A percentile compares a stretch with the other conserved stretches of the same genome.
Conservation (phyloP, 2,888 invertebrate species). For the Drosophila silvestris region DNA sequence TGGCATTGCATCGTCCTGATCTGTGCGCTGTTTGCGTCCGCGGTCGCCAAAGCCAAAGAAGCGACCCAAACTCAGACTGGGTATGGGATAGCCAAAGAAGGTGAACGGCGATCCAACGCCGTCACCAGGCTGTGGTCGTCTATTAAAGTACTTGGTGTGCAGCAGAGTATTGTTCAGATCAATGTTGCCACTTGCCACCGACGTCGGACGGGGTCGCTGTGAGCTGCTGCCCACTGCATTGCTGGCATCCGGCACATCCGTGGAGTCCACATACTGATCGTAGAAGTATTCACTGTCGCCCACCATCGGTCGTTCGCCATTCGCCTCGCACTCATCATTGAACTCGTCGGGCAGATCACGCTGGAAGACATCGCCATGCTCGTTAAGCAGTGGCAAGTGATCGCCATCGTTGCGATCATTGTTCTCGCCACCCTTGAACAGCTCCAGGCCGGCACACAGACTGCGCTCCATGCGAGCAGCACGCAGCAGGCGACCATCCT, state of each 20-base stretch:
- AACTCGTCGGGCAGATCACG: conserved; percentile 86
- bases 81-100: conserved; percentile 93
- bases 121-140: conserved; percentile 67
- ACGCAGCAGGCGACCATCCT: conserved; percentile 91
- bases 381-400: conserved; percentile 88
- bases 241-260: conserved; percentile 85
- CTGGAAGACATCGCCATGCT: conserved; percentile 90
- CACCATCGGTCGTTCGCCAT: conserved; percentile 88
- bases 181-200: conserved; percentile 87
- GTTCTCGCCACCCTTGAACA: conserved; percentile 53
- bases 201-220: conserved; percentile 79
- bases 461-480: conserved; percentile 90
- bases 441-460: conserved; percentile 87
- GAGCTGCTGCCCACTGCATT: conserved; percentile 67
- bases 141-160: conserved; percentile 84
- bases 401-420: conserved; percentile 80
- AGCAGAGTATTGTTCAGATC: conserved; percentile 85
- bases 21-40: conserved; percentile 83
- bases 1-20: conserved; percentile 65
- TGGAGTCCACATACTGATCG: conserved; percentile 93
- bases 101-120: conserved; percentile 88
- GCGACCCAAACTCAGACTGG: conserved; percentile 90
- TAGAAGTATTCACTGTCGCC: conserved; percentile 93
- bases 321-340: conserved; percentile 85
- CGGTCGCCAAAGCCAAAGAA: conserved; percentile 86